A percentile compares a stretch with the other conserved stretches of the same genome.
Conservation (phyloP, 2,113 vertebrate genomes). For the Stictonetta naevosa region DNA sequence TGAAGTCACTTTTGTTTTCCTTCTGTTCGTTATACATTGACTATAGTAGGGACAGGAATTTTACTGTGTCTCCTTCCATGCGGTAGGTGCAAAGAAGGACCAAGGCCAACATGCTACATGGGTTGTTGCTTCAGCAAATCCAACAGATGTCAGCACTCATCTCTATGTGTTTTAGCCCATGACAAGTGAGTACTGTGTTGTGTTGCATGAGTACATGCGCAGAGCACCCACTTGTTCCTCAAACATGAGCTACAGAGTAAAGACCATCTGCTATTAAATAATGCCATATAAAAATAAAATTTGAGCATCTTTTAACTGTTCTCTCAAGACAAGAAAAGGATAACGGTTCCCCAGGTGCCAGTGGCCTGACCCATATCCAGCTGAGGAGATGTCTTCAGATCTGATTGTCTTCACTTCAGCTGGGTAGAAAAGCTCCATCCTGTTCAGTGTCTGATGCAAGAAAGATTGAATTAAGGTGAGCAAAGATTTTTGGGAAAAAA, state of each 20-base stretch:
- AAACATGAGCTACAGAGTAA: background rate
- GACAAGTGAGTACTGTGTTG: background rate
- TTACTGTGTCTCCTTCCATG: background rate
- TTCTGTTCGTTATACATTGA: background rate
- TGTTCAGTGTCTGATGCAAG: background rate
- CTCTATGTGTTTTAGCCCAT: background rate
- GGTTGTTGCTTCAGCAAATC: background rate
- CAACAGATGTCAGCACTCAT: background rate
- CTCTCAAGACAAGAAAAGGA: background rate
- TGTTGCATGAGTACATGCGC: rapidly evolving
- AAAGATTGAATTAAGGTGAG: background rate
- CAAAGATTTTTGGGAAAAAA: background rate
- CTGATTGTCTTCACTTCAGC: background rate
- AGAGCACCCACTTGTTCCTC: background rate
- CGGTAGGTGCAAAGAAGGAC: background rate
- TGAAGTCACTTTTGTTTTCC: background rate
- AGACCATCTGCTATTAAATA: background rate
- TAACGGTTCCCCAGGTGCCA: background rate
- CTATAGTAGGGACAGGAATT: background rate
- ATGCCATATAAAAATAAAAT: background rate
- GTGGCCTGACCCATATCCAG: background rate
- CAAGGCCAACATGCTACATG: background rate
- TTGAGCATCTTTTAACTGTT: background rate
- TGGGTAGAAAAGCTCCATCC: background rate
- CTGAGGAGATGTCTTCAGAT: background rate